Base-by-base conservation (phyloP, 2,113 vertebrate species). In the Rhabdornis inornatus region DNA sequence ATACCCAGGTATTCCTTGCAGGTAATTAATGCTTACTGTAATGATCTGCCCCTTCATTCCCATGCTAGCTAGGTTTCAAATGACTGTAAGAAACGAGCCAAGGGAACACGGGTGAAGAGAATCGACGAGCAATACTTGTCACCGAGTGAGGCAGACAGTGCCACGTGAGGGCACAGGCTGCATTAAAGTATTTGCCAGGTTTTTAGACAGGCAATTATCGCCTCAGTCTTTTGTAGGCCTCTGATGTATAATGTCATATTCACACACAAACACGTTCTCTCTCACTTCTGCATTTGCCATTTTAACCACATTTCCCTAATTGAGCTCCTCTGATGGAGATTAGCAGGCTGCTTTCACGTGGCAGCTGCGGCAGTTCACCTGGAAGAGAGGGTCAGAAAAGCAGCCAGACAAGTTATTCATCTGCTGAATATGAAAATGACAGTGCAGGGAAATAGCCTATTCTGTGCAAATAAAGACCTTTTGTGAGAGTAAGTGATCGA, bases 201-300 rank as follows among this genome's bases (percentile, higher is more conserved):
- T 95, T 91, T 76, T 9, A 84, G 89, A 82, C 77, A 89, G 87
- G 65, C 78, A 94, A 79, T 97, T 92, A 95, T 82, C 81, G 18
- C 84, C 87, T 94, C 81, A 69, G 61, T 89, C 69, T 89, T 94
- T 89, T 84, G 72, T 89, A 63, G 50, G 77, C 65, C 72, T 81
- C 52, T 60, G 77, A 94, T 89, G 56, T 44, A 33, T 39, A 81
- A 89, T 68, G 61, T 75, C 83, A 64, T 75, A 89, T 84, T 75
- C 11, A 5, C 91, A 89, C 44, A 60, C 47, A 78, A 40, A 63
- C 72, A 52, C 10, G 0, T 68, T 72, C 90, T 76, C 90, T 44
- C 77, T 91, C 80, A 75, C 77, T 68, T 75, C n/a, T 84, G 47
- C 65, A 72, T 71, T 94, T 95, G 91, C 84, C 81, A 76, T 87